Base-by-base conservation (phyloP, 2,113 vertebrate genomes). In the Hylia prasina region DNA sequence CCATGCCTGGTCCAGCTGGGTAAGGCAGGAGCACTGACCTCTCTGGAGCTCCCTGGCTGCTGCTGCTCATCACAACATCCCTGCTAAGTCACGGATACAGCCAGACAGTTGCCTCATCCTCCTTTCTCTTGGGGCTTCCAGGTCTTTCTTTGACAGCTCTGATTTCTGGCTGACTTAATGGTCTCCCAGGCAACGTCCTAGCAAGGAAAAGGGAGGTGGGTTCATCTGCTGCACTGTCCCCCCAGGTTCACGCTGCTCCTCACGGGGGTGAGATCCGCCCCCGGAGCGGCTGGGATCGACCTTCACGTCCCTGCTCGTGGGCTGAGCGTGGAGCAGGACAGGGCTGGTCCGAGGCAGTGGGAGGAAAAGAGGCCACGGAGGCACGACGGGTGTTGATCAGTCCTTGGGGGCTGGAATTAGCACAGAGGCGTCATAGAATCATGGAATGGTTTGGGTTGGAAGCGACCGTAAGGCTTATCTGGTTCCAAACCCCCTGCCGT, bases 301-400 rank as follows among this genome's bases (percentile, higher is more conserved):
- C 65, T 73, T n/a, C 66, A 1, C 0, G 0, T 31, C 56, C 1
- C 13, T 63, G 89, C 80, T 37, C 0, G 6, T 13, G 4, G 72
- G 88, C 63, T 93, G 53, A 42, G 84, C 1, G 3, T 1, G 63
- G 28, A 54, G 51, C 42, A 79, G 35, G 42, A 45, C 28, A 11
- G 31, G 69, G 87, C 31, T 69, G 77, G 60, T n/a, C 39, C 7
- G 11, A 87, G 64, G 50, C 54, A 70, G 69, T 40, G 30, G 10
- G 28, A 61, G 77, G 64, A 51, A 53, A 77, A 91, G 72, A 53
- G n/a, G 31, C 33, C 64, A 31, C 0, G 0, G 72, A 87, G 48
- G 40, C 27, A 30, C 45, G 68, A 25, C 0, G 3, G 60, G n/a
- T 2, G 2, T 40, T 31, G 63, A 54, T 58, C 11, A n/a, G 28